phyloP scores from a whole-genome alignment of 2,888 invertebrate genomes.

The Tortrix viridana region DNA sequence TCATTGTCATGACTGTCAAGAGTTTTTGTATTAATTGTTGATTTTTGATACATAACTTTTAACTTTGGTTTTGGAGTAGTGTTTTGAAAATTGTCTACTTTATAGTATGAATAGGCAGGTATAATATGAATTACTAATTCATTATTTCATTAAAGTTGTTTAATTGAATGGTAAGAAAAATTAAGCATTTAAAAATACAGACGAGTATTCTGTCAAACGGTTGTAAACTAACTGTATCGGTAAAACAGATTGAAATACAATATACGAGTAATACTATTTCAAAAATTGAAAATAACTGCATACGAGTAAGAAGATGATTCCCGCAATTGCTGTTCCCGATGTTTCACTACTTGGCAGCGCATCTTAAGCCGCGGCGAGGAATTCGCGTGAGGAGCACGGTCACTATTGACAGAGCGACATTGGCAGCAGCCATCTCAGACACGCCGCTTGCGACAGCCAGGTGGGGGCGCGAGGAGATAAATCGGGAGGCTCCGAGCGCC shows the following conservation, averaged over 20 bases:
- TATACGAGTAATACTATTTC: neutral
- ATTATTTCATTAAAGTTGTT: no score
- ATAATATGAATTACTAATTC: no score
- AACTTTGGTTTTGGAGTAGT: no score
- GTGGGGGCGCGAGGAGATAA: conserved; percentile 79
- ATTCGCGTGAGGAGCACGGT: conserved; percentile 72
- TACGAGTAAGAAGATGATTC: neutral
- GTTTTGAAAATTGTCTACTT: no score
- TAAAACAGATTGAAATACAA: neutral
- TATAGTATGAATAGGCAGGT: no score
- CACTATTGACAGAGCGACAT: conserved; percentile 81
- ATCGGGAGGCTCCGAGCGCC: conserved; percentile 73
- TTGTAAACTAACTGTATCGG: no score
- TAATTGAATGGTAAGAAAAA: no score
- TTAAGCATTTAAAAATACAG: no score
- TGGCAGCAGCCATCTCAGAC: conserved; percentile 66
- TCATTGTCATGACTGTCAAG: neutral
- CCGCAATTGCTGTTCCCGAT: neutral
- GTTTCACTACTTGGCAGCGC: conserved; percentile 67
- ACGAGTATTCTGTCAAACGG: neutral
- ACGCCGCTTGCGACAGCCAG: conserved; percentile 72
- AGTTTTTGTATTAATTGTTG: neutral
- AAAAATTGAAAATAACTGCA: neutral
- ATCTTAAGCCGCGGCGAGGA: conserved; percentile 62
- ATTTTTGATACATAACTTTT: no score